Evolutionary conservation across 2,888 invertebrate genomes (phyloP), one percentile per base, ranked within the genome.

Genomic region (Lithophane ornitopus): DNA sequence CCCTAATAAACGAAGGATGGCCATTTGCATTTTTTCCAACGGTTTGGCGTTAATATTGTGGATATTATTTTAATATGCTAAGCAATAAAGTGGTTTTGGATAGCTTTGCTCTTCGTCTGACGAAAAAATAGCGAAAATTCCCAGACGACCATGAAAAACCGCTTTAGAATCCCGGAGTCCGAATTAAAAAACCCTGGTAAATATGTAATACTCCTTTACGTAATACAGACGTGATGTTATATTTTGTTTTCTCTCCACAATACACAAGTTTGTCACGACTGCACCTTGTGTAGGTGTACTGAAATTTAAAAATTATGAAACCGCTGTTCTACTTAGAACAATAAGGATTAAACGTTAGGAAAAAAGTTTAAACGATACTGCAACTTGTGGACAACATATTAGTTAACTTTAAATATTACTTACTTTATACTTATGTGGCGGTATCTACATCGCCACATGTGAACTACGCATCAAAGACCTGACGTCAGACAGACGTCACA

Each of bases 1-100:
- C 65, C 44, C 22, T 80, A 79, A 82, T 84, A 61, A 80, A 68
- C 66, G 34, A 39, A 65, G 61, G 73, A 34, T 70, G 34, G 70
- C 65, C 59, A 78, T 86, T 84, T 78, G 78, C 77, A 77, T 84
- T 80, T 82, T 73, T 76, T 78, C 65, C 56, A 46, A 65, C 52
- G 49, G 62, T 72, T 71, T 66, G 14, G 54, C 56, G 58, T 16
- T 52, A 70, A 72, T 80, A 63, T 67, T 74, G 69, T 61, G 49
- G 44, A 58, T 46, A 12, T 62, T 74, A 39, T 26, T 75, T 75
- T 67, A 68, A 61, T 81, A 68, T 46, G 39, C 22, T 52, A 58
- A 39, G 26, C 34, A 59, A 67, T 63, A 59, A 41, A 56, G 26
- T 41, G 34, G 19, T 14, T 78, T 70, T 70, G 39, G 4, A 19